Conservation (phyloP, 2,797 vertebrate genomes). For the Decapterus maruadsi region DNA sequence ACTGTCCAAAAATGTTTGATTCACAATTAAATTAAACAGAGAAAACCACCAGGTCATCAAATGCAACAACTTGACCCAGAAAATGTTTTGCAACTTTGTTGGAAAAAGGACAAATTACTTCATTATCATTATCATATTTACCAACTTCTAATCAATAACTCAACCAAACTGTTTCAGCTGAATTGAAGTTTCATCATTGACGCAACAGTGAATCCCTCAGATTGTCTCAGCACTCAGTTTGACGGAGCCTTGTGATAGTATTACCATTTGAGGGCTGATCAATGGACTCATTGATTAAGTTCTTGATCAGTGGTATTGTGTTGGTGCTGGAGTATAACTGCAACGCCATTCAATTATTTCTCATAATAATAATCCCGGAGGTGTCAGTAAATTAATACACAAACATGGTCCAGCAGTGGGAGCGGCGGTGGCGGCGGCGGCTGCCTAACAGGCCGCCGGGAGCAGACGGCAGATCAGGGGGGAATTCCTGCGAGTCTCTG, state of each 20-base stretch:
- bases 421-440: conserved; percentile 6
- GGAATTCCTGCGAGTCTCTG: conserved; percentile 43
- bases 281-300: not conserved
- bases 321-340: too few relatives aligned
- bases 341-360: too few relatives aligned
- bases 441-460: conserved; percentile 23
- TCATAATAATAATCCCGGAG: not conserved
- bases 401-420: conserved; percentile 5
- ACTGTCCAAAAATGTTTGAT: not conserved
- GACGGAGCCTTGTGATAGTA: not conserved
- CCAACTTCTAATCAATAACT: not conserved
- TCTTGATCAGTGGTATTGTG: too few relatives aligned
- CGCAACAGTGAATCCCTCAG: too few relatives aligned
- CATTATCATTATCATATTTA: not conserved
- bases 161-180: not conserved
- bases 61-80: not conserved
- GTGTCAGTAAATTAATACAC: conserved; percentile 1
- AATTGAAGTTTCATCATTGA: not conserved
- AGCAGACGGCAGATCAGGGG: conserved; percentile 27
- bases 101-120: not conserved
- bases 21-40: not conserved
- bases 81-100: not conserved
- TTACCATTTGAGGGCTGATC: not conserved
- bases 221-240: not conserved
- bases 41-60: not conserved